Evolutionary conservation across 2,113 vertebrate genomes (phyloP), one percentile per base, ranked within the genome.

Genomic region (Lampris megalopsis): DNA sequence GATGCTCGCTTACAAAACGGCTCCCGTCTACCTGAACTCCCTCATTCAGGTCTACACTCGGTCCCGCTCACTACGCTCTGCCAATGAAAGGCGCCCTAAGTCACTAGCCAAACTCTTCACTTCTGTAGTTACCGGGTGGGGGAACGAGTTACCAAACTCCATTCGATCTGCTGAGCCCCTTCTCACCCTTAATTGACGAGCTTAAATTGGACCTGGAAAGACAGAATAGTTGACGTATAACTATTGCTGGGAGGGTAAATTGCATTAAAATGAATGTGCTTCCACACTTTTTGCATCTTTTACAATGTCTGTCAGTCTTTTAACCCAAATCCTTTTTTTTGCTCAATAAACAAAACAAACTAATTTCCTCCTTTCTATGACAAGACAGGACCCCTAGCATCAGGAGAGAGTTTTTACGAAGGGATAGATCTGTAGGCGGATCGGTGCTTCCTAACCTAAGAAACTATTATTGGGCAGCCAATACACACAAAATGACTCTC

Each of bases 161-260:
- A 0, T 24, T 24, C 24, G 24, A 24, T 24, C 24, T 24, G 24
- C 24, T 24, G 24, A 24, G 24, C 24, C 24, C 24, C 24, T 24
- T 11, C 52, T 9, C 4, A 48, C 47, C 47, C 9, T 48, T 48
- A 9, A 6, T 48, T 48, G 47, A 48, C 47, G 9, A 48, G 47
- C 52, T 54, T 54, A 11, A 54, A 54, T 54, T 54, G 5, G 52
- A 54, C 52, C 52, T 54, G 52, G 52, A 54, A 54, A 54, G 52
- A 11, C 2, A 13, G 52, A 54, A 54, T 54, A 54, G 52, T 13
- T 54, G 9, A 24, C 24, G 11, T 13, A 54, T 54, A 54, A 54
- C 52, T 13, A 8, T 54, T 54, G 52, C 10, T 54, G 5, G 52
- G 52, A 54, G 52, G 5, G 52, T 54, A 3, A 54, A 54, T 54